These are phyloP conservation scores for Bedellia somnulentella DNA, from an alignment of 2,888 invertebrate species.

Conservation along the genomic window DNA sequence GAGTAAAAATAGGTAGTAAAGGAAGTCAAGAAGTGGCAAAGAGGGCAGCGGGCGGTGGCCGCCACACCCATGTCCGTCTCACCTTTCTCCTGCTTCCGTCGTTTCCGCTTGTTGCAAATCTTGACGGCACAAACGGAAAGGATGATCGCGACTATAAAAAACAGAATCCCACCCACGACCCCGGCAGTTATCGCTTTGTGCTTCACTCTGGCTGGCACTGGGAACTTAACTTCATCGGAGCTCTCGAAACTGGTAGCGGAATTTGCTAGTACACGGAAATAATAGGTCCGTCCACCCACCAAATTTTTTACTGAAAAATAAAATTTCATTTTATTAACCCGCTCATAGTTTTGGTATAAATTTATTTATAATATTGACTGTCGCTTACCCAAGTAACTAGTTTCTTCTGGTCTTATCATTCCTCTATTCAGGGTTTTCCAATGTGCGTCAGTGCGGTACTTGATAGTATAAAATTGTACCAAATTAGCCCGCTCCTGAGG, in stretches of 20 bases:
- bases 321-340: no score
- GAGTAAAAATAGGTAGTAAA: no score
- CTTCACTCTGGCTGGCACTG: conserved; percentile 87
- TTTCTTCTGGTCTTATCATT: conserved; percentile 86
- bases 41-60: conserved; percentile 27
- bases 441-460: conserved; percentile 86
- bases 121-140: conserved; percentile 96
- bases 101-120: conserved; percentile 95
- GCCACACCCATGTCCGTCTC: conserved; percentile 25
- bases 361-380: neutral
- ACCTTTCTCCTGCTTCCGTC: conserved; percentile 98
- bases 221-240: conserved; percentile 86
- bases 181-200: conserved; percentile 96
- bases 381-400: conserved; percentile 80
- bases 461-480: conserved; percentile 88
- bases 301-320: conserved; percentile 82
- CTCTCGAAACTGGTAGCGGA: conserved; percentile 84
- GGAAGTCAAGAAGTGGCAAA: conserved; percentile 8
- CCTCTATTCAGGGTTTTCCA: conserved; percentile 89
- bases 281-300: conserved; percentile 88
- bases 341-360: neutral
- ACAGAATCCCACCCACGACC: conserved; percentile 93
- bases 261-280: conserved; percentile 89
- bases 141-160: conserved; percentile 96
- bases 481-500: conserved; percentile 80